phyloP scores from a whole-genome alignment of 1,140 invertebrate species.

The Sesamia nonagrioides region DNA sequence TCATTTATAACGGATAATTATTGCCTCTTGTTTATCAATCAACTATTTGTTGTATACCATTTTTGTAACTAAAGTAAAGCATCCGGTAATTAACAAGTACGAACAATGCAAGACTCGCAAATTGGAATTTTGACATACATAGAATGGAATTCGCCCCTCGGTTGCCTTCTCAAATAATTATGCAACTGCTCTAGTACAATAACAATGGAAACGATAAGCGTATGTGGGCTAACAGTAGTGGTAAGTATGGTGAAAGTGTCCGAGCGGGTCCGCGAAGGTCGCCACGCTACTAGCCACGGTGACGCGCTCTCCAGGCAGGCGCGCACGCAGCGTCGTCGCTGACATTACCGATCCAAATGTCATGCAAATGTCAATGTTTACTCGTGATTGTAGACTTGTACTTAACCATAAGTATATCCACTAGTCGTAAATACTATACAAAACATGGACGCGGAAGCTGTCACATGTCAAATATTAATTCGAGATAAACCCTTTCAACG shows the following conservation, averaged over 20 bases:
- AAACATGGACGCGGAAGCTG: slow-evolving; percentile 8
- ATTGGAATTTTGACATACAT: slow-evolving; percentile 25
- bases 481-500: slow-evolving; percentile 1
- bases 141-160: slow-evolving; percentile 35
- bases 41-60: not conserved
- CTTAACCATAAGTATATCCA: slow-evolving; percentile 3
- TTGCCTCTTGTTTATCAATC: not conserved
- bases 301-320: not conserved
- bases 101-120: slow-evolving; percentile 11
- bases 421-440: slow-evolving; percentile 9
- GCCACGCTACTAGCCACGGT: slow-evolving; percentile 48
- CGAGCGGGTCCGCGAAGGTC: slow-evolving; percentile 62
- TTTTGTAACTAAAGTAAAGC: not conserved
- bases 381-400: slow-evolving; percentile 46
- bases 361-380: slow-evolving; percentile 76
- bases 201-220: slow-evolving; percentile 69
- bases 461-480: not conserved
- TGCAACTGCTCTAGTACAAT: slow-evolving; percentile 64
- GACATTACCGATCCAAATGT: slow-evolving; percentile 72
- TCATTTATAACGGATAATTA: too few species aligned
- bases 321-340: slow-evolving; percentile 55
- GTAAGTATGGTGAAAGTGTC: slow-evolving; percentile 78
- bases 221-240: slow-evolving; percentile 70
- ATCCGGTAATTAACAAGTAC: slow-evolving; percentile 18
- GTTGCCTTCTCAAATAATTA: slow-evolving; percentile 54